Percentiles rank a stretch among this genome's conserved stretches.
Evolutionary conservation across 1,140 invertebrate species (phyloP).

Genomic region (Drosophila sturtevanti): DNA sequence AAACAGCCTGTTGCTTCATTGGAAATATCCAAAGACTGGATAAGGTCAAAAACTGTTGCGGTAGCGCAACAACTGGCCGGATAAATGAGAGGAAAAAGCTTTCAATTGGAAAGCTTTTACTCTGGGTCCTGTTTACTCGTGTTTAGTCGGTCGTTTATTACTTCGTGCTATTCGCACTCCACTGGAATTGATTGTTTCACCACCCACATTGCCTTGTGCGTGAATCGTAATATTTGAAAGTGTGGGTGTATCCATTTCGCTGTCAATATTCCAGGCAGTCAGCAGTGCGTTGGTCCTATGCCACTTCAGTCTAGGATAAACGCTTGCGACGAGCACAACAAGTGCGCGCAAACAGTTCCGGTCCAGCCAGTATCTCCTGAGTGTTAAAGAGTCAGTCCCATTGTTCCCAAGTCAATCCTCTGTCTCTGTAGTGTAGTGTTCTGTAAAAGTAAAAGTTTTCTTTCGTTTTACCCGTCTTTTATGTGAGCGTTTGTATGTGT

Average conservation of each 20-base stretch:
- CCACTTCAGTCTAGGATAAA: conserved; percentile 82
- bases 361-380: conserved; percentile 26
- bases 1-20: conserved; percentile 34
- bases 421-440: conserved; percentile 48
- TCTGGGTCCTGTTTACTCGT: conserved; percentile 17
- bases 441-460: too few relatives aligned
- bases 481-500: conserved; percentile 6
- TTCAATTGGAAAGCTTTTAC: conserved; percentile 47
- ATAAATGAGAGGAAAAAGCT: conserved; percentile 67
- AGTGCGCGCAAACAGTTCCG: conserved; percentile 70
- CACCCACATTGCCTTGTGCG: conserved; percentile 45
- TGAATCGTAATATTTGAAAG: conserved; percentile 25
- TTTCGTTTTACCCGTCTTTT: too few relatives aligned
- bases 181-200: conserved; percentile 44
- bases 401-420: conserved; percentile 20
- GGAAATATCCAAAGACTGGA: neutral
- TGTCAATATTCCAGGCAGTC: conserved; percentile 53
- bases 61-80: conserved; percentile 72
- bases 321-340: conserved; percentile 82
- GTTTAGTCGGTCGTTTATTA: neutral
- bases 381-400: conserved; percentile 18
- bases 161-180: conserved; percentile 18
- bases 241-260: conserved; percentile 45
- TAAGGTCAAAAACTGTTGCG: conserved; percentile 62
- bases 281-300: conserved; percentile 43